A percentile compares a stretch with the other conserved stretches of the same genome.
These are phyloP conservation scores for Hirundichthys speculiger DNA, from an alignment of 2,113 vertebrate genomes.

Conservation along the genomic window DNA sequence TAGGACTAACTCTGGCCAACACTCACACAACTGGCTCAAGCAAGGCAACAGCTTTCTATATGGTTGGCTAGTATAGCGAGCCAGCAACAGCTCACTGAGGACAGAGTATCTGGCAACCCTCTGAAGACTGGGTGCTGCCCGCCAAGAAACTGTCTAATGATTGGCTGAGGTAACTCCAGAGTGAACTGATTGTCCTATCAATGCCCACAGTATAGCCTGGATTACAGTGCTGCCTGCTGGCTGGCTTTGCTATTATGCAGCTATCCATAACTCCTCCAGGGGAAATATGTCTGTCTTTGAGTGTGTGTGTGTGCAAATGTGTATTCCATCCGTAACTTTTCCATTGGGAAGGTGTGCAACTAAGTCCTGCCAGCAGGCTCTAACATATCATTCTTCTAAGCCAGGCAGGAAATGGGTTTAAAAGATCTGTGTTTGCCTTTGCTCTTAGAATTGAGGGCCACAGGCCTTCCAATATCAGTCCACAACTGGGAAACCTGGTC, in stretches of 20 bases:
- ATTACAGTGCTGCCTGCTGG: conserved; percentile 69
- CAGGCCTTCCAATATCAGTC: conserved; percentile 44
- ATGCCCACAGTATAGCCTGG: conserved; percentile 56
- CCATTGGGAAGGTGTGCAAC: conserved; percentile 47
- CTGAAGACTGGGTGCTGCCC: conserved; percentile 62
- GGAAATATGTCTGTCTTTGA: conserved; percentile 60
- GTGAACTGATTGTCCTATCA: conserved; percentile 76
- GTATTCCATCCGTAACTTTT: conserved; percentile 67
- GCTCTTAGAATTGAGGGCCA: conserved; percentile 47
- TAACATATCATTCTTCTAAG: conserved; percentile 72
- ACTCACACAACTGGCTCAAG: conserved; percentile 59
- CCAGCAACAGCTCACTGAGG: conserved; percentile 63
- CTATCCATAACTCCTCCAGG: conserved; percentile 71
- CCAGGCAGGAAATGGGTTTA: conserved; percentile 71
- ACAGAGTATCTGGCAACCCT: conserved; percentile 67
- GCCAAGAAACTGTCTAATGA: conserved; percentile 75
- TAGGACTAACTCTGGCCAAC: conserved; percentile 61
- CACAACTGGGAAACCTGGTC: conserved; percentile 28
- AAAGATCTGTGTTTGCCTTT: conserved; percentile 53
- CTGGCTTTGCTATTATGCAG: conserved; percentile 62
- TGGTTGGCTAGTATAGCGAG: conserved; percentile 57
- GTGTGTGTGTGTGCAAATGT: conserved; percentile 21
- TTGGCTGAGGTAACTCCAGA: conserved; percentile 61
- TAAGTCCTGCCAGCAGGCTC: conserved; percentile 70
- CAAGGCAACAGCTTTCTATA: conserved; percentile 61